Percentiles rank a stretch among this genome's conserved stretches.
Conservation (phyloP, 64 coral and sea anemone genomes). For the Montipora capricornis region DNA sequence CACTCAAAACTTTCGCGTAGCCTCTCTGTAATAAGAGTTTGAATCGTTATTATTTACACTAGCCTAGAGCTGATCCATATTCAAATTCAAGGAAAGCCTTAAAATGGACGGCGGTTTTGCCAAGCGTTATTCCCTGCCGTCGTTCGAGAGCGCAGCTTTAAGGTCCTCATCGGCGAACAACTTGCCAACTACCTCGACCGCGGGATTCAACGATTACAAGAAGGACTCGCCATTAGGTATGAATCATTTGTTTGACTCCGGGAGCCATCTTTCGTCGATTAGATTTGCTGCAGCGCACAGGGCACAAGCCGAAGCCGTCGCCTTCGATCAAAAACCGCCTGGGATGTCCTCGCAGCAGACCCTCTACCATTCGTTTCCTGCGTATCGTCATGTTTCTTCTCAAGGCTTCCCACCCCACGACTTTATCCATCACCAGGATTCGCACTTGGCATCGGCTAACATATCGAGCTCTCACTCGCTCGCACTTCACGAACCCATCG, state of each 20-base stretch:
- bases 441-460: conserved; percentile 80
- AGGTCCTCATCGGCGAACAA: conserved; percentile 64
- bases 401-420: conserved; percentile 87
- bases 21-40: conserved; percentile 94
- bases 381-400: conserved; percentile 89
- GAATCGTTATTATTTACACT: conserved; percentile 92
- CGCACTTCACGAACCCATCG: conserved; percentile 84
- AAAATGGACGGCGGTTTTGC: conserved; percentile 84
- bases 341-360: conserved; percentile 93
- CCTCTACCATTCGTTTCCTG: conserved; percentile 95
- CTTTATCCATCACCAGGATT: conserved; percentile 91
- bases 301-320: conserved; percentile 78
- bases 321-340: conserved; percentile 92
- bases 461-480: conserved; percentile 82
- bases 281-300: conserved; percentile 82
- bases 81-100: conserved; percentile 82
- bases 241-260: conserved; percentile 93
- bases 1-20: conserved; percentile 94
- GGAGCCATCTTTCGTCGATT: conserved; percentile 86
- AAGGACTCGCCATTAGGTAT: conserved; percentile 77
- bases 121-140: conserved; percentile 80
- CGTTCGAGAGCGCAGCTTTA: conserved; percentile 68
- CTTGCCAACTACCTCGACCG: conserved; percentile 61
- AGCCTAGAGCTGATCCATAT: conserved; percentile 88
- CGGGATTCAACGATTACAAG: conserved; percentile 81